A percentile compares a stretch with the other conserved stretches of the same genome.
Conservation (phyloP, 2,797 vertebrate species). For the Sciurus vulgaris region DNA sequence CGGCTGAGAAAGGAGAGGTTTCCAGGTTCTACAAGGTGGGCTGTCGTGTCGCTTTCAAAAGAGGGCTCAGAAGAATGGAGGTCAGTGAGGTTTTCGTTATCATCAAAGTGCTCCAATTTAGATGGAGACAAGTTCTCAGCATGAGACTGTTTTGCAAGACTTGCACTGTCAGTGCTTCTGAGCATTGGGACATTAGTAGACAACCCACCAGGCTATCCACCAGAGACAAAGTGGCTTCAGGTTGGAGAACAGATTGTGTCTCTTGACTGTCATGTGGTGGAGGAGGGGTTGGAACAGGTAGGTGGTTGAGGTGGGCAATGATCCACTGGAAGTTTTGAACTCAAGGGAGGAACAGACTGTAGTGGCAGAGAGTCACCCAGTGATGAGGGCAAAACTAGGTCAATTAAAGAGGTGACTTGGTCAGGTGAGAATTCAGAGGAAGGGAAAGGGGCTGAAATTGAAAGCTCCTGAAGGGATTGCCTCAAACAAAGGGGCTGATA, state of each 20-base stretch:
- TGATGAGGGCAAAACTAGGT: neutral
- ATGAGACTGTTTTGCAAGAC: neutral
- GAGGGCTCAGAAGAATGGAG: neutral
- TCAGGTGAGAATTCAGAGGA: neutral
- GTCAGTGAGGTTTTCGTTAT: neutral
- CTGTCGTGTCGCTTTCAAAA: neutral
- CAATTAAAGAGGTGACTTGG: too few relatives aligned
- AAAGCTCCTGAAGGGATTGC: neutral
- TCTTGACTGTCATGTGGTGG: neutral
- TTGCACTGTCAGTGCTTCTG: neutral
- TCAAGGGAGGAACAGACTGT: neutral
- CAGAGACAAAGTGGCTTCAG: neutral
- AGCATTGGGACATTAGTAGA: neutral
- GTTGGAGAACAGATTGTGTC: neutral
- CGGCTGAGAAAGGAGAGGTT: neutral
- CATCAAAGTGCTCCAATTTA: neutral
- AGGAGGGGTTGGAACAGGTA: neutral
- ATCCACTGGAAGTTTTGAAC: neutral
- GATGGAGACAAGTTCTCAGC: neutral
- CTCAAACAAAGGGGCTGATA: too few relatives aligned
- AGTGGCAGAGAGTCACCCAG: neutral
- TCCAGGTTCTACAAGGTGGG: neutral
- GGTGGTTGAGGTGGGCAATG: neutral
- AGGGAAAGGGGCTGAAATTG: neutral
- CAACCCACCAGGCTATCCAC: neutral